phyloP scores from a whole-genome alignment of 2,888 invertebrate species.

The Nemotelus pantherinus region DNA sequence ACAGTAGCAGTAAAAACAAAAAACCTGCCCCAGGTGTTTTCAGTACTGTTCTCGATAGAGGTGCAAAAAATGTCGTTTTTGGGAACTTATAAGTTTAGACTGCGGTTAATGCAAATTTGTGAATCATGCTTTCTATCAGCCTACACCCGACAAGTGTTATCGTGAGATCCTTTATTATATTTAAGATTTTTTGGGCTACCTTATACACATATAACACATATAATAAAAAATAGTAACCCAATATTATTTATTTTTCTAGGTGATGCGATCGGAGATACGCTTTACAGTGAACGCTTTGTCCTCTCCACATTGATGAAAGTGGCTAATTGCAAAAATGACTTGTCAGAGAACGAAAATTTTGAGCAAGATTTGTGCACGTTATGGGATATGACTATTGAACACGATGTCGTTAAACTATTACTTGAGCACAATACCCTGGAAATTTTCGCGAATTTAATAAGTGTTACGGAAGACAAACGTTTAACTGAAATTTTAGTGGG shows the following conservation, averaged over 20 bases:
- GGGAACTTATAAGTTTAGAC: too few species aligned
- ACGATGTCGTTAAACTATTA: conserved; percentile 77
- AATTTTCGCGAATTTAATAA: conserved; percentile 67
- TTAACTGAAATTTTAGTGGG: conserved; percentile 84
- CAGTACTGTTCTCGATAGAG: too few species aligned
- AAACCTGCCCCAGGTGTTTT: too few species aligned
- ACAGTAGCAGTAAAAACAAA: too few species aligned
- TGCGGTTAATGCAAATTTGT: too few species aligned
- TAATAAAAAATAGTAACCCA: too few species aligned
- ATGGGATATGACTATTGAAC: conserved; percentile 87
- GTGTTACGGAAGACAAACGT: conserved; percentile 71
- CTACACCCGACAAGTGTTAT: too few species aligned
- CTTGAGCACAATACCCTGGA: conserved; percentile 74
- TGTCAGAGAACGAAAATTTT: conserved; percentile 67
- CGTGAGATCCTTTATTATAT: too few species aligned
- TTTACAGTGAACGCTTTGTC: conserved; percentile 81
- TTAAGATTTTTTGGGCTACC: too few species aligned
- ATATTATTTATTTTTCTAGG: conserved; percentile 62
- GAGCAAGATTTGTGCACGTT: conserved; percentile 76
- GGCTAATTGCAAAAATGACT: conserved; percentile 68
- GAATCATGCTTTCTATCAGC: too few species aligned
- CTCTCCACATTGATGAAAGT: conserved; percentile 74
- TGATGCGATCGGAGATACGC: conserved; percentile 82
- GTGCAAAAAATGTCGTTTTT: too few species aligned
- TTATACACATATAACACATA: too few species aligned